Base-by-base conservation (phyloP, 2,888 invertebrate genomes). In the Cotesia congregata region DNA sequence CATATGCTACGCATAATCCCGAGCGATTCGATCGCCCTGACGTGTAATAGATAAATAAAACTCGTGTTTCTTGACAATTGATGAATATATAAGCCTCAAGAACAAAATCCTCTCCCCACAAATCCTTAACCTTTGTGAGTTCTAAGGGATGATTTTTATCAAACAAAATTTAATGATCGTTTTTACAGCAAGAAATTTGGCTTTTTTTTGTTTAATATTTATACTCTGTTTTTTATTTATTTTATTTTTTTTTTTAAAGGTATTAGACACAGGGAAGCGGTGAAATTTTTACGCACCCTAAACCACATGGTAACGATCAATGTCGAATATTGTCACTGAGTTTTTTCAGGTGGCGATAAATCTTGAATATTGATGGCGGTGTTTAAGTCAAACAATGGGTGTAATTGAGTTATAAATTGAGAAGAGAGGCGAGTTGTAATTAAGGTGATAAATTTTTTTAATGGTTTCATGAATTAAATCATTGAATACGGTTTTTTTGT, bases 11-110 rank as follows among this genome's bases (percentile, higher is more conserved):
- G 79, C 80, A 83, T 87, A 88, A 88, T 88, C 87, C 87, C 79
- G 75, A 78, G 50, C 83, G 85, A 86, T 86, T 87, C 84, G 84
- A 83, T 85, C 83, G 82, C 80, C 81, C 83, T 83, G 82, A 78
- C 83, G 84, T 85, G 86, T 88, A 88, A 88, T 88, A 87, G 88
- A 89, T 88, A 88, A 89, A 89, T 87, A 87, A 88, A 87, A 84
- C 81, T 86, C 82, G 83, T 83, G 83, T 85, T 84, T 82, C 83
- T 75, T 80, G 82, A 78, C 82, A 82, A 83, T 84, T 81, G 83
- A 83, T 78, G 78, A 81, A 81, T 81, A 82, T 77, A 79, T 78
- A 76, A 70, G 72, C 74, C 70, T 72, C 39, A 75, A 38, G 76
- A 67, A 70, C 67, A 50, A 68, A 1, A 12, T 38, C 60, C 50